Evolutionary conservation across 1,140 invertebrate genomes (phyloP).

Genomic region (Pogonomyrmex barbatus): DNA sequence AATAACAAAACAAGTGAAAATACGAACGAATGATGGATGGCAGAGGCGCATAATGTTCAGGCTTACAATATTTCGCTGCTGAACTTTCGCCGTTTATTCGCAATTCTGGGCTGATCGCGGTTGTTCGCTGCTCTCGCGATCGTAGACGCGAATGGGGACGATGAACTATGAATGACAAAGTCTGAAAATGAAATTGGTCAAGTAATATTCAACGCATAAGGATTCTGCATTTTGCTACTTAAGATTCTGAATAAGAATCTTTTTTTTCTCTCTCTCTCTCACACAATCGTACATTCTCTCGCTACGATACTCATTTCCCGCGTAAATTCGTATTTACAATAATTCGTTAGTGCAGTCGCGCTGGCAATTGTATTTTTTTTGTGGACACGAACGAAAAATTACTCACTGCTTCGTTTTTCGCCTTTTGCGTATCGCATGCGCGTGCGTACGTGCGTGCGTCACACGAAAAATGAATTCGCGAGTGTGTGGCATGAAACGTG

Average conservation of each 20-base stretch:
- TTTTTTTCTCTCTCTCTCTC: slow-evolving; percentile 15
- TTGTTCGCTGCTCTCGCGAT: slow-evolving; percentile 53
- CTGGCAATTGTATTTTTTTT: slow-evolving; percentile 62
- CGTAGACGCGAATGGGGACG: slow-evolving; percentile 55
- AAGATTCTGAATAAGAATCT: slow-evolving; percentile 62
- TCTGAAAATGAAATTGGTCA: slow-evolving; percentile 67
- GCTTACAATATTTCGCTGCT: slow-evolving; percentile 81
- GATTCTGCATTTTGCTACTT: slow-evolving; percentile 62
- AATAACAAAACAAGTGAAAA: slow-evolving; percentile 56
- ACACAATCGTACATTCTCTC: slow-evolving; percentile 29
- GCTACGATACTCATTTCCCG: slow-evolving; percentile 61
- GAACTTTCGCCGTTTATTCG: slow-evolving; percentile 65
- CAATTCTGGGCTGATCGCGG: slow-evolving; percentile 51
- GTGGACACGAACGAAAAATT: slow-evolving; percentile 58
- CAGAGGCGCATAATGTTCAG: slow-evolving; percentile 75
- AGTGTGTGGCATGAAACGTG: slow-evolving; percentile 40
- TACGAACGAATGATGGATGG: slow-evolving; percentile 70
- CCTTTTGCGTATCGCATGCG: slow-evolving; percentile 15
- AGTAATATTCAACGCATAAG: slow-evolving; percentile 55
- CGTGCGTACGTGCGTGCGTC: not conserved
- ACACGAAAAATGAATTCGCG: slow-evolving; percentile 19
- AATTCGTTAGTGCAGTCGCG: slow-evolving; percentile 76
- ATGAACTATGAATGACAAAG: slow-evolving; percentile 62
- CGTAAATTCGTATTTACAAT: slow-evolving; percentile 81
- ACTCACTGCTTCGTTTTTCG: slow-evolving; percentile 53